Evolutionary conservation across 2,113 vertebrate genomes (phyloP).

Genomic region (Elachura formosa): DNA sequence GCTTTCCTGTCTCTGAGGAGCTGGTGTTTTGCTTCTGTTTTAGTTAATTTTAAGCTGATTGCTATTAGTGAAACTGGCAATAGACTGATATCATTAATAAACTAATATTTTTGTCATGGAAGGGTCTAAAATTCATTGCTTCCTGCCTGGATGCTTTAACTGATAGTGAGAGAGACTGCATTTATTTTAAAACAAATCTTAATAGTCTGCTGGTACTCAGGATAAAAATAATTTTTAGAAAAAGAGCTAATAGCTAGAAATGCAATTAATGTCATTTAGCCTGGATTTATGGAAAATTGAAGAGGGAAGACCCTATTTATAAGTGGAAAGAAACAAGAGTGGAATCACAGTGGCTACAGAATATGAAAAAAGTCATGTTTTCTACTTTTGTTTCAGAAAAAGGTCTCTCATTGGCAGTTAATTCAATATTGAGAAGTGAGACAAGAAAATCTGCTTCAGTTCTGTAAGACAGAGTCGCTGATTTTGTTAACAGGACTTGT

Average conservation of each 20-base stretch:
- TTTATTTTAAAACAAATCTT: background rate
- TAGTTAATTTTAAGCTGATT: background rate
- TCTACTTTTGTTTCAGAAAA: background rate
- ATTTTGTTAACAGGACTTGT: background rate
- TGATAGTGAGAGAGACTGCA: background rate
- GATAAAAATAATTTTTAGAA: background rate
- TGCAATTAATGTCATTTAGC: background rate
- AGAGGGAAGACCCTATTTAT: background rate
- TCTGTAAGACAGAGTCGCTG: background rate
- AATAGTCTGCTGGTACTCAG: background rate
- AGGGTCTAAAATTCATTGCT: background rate
- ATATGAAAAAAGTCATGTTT: background rate
- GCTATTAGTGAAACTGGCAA: background rate
- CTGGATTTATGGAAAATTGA: background rate
- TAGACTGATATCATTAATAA: background rate
- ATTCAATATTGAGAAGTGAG: background rate
- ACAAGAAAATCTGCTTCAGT: background rate
- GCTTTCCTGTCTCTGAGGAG: background rate
- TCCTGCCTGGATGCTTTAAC: background rate
- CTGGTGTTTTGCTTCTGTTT: background rate
- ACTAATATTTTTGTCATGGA: background rate
- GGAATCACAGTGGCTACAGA: background rate
- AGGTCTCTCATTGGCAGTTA: background rate
- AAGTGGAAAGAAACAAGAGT: background rate
- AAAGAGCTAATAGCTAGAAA: background rate